Evolutionary conservation across 2,888 invertebrate species (phyloP), one percentile per base, ranked within the genome.

Genomic region (Trichogramma evanescens): DNA sequence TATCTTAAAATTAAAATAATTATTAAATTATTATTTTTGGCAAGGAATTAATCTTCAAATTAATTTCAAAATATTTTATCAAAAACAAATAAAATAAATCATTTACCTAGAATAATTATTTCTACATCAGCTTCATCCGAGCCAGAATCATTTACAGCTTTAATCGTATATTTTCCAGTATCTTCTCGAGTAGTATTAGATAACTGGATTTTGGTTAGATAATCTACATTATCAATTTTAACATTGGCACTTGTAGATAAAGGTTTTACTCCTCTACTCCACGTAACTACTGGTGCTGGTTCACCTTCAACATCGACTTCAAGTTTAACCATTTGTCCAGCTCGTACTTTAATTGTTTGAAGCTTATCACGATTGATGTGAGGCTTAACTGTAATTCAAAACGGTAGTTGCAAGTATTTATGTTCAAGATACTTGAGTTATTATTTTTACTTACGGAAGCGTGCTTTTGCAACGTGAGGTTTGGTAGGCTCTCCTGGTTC

Each of bases 271-370:
- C 82, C 84, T 69, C 89, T 86, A 64, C 82, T 85, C 94, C 94
- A 95, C 5, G 87, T 89, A 69, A 91, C 86, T 66, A 86, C 88
- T 79, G 99, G 98, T 72, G 94, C 90, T 54, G 99, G 99, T 81
- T 99, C 98, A 74, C 98, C 99, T 75, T 91, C 89, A 68, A 95
- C 91, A 77, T 95, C 93, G 4, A 98, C 94, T 74, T 95, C 95
- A 70, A 97, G 84, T 71, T 91, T 93, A 70, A 97, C 89, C 7
- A 88, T 82, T 72, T 93, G 89, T 0, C 97, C 95, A 38, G 94
- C 93, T 69, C 95, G 89, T 4, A 97, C 89, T 72, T 91, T 90
- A 0, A 95, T 83, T 1, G 89, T 88, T 64, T 91, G 88, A 78
- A 97, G 83, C 80, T 95, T 95, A 67, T 95, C 94, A 63, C 96